Evolutionary conservation across 2,888 invertebrate species (phyloP), one percentile per base, ranked within the genome.

Genomic region (Acleris cristana): DNA sequence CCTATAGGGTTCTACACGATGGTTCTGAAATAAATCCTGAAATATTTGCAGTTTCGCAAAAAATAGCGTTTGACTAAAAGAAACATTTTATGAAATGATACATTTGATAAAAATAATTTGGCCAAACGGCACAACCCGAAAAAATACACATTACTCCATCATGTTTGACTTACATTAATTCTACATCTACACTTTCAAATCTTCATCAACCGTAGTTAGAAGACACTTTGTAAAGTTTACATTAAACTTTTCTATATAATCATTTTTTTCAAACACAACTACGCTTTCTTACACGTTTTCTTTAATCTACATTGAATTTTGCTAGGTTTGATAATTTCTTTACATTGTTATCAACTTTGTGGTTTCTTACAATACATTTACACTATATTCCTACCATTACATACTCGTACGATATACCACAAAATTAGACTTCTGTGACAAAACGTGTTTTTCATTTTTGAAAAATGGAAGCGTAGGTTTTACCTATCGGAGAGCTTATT

Each of bases 201-300:
- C 55, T 62, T 52, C 30, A 57, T 61, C 4, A 23, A 52, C 21
- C 3, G 65, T 65, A 62, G 65, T 23, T 65, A 65, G 52, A 53
- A 21, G 4, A 59, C 44, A 61, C 49, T 53, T 30, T 52, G 23
- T 18, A 14, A 18, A 48, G 26, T 49, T 52, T 34, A 51, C 49
- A 60, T 53, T 19, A 67, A 63, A 67, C 40, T 45, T 51, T 34
- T 45, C 16, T 52, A 34, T 53, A 56, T 52, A 30, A 48, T 57
- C 40, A 7, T 34, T 16, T 48, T 10, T 26, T 58, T 48, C 5
- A 4, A 44, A 53, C 57, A 63, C 57, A 12, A 51, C 6, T 26
- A 56, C 51, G 69, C 61, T 61, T 69, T 57, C 58, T 19, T 21
- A 59, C 67, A 67, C 62, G 0, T 48, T 53, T 67, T n/a, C 6